Evolutionary conservation across 2,797 vertebrate species (phyloP).

Genomic region (Arnoldichthys spilopterus): DNA sequence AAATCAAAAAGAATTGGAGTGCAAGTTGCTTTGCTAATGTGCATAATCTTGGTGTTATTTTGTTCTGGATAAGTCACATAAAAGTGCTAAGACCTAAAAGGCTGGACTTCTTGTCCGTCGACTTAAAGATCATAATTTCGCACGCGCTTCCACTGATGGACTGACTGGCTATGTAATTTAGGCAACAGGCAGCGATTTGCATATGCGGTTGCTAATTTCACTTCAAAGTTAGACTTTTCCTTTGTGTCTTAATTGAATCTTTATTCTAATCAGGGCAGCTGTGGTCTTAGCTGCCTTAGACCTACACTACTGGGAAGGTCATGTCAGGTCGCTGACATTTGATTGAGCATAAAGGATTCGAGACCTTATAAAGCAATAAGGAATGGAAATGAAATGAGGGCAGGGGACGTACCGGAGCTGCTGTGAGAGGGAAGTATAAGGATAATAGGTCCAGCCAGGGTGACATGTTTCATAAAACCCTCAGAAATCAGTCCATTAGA

Average conservation of each 20-base stretch:
- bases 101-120: conserved; percentile 43
- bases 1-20: neutral
- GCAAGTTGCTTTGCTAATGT: neutral
- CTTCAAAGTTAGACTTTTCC: conserved; percentile 45
- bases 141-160: conserved; percentile 23
- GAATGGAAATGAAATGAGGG: conserved; percentile 34
- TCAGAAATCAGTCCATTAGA: conserved; percentile 22
- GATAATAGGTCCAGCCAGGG: conserved; percentile 17
- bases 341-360: conserved; percentile 19
- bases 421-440: conserved; percentile 13
- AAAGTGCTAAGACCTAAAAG: conserved; percentile 52
- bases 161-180: conserved; percentile 58
- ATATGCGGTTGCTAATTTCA: conserved; percentile 54
- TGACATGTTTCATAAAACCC: conserved; percentile 34
- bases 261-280: conserved; percentile 51
- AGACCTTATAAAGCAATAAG: conserved; percentile 21
- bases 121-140: conserved; percentile 47
- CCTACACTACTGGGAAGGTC: neutral
- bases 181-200: conserved; percentile 62
- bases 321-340: conserved; percentile 22
- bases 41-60: neutral
- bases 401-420: neutral
- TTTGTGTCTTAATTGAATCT: conserved; percentile 59
- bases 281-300: conserved; percentile 36
- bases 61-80: neutral